These are phyloP conservation scores for Labia minor DNA, from an alignment of 2,888 invertebrate genomes.

Conservation along the genomic window DNA sequence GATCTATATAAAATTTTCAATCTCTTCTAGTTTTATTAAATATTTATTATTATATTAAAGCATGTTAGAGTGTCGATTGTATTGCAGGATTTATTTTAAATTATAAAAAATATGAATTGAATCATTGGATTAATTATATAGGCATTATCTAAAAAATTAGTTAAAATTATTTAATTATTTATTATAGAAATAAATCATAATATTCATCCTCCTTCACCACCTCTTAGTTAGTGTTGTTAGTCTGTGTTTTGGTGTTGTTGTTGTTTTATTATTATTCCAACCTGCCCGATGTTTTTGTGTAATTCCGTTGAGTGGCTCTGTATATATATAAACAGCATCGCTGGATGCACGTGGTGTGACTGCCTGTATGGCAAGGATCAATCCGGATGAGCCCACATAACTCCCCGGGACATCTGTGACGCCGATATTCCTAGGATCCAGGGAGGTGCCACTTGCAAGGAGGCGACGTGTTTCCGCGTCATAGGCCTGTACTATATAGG, in stretches of 20 bases:
- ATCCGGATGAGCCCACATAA: slow-evolving; percentile 33
- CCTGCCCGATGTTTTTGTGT: neutral
- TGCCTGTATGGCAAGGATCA: slow-evolving; percentile 41
- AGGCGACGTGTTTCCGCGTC: slow-evolving; percentile 42
- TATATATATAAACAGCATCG: slow-evolving; percentile 34
- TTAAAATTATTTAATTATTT: neutral
- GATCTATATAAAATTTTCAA: too few relatives aligned
- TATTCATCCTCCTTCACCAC: neutral
- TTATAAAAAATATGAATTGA: too few relatives aligned
- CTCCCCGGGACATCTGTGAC: slow-evolving; percentile 37
- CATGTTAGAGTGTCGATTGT: too few relatives aligned
- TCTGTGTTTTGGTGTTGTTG: neutral
- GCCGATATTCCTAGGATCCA: slow-evolving; percentile 39
- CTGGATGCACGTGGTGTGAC: slow-evolving; percentile 42
- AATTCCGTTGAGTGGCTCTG: slow-evolving; percentile 18
- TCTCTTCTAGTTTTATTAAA: too few relatives aligned
- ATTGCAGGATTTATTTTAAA: too few relatives aligned
- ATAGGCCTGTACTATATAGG: slow-evolving; percentile 44
- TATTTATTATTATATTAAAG: too few relatives aligned
- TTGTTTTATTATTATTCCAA: neutral
- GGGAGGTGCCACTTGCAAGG: slow-evolving; percentile 42
- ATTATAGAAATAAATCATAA: neutral
- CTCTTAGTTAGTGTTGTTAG: neutral
- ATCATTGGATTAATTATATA: too few relatives aligned
- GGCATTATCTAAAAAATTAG: too few relatives aligned